Base-by-base conservation (phyloP, 2,888 invertebrate genomes). In the Leuctra nigra region DNA sequence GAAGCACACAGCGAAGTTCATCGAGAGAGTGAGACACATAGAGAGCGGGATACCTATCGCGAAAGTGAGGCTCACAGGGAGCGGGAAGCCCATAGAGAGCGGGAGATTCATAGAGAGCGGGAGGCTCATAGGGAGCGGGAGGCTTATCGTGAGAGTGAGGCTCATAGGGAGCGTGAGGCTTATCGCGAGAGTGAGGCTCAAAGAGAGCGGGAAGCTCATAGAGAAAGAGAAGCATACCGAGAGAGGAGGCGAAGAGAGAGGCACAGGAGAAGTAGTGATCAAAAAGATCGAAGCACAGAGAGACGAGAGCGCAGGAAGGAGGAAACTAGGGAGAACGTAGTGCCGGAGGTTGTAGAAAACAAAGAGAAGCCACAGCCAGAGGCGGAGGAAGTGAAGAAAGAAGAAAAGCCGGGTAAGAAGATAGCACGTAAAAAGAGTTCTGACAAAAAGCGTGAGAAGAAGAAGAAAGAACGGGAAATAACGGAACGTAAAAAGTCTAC, bases 401-500 rank as follows among this genome's bases (percentile, higher is more conserved):
- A 66, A 68, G 11, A 16, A 57, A 65, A 73, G 59, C 66, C 68
- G 46, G 64, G 65, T 46, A 73, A 73, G 23, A 57, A 68, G 62
- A 68, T 73, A 65, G 64, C 65, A 48, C 73, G 73, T 24, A 57
- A 68, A 20, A 23, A 18, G 48, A 35, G 55, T 66, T 54, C 70
- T 68, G n/a, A 66, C 68, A 55, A 63, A 66, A 6, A 56, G 62
- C 1, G 68, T 67, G n/a, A 55, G 65, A 18, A 55, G 63, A 6
- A 24, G 20, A 25, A 41, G 66, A 72, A 60, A 53, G 76, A 70
- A 66, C 67, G 14, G 66, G 69, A 23, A 68, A 68, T 25, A 22
- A 50, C 33, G 33, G 79, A 80, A 67, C 73, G 82, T 61, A 83
- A 86, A 63, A 83, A 85, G 65, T 79, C 83, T 7, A 79, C 80